Conservation (phyloP, 2,797 vertebrate species). For the Lithobates pipiens region DNA sequence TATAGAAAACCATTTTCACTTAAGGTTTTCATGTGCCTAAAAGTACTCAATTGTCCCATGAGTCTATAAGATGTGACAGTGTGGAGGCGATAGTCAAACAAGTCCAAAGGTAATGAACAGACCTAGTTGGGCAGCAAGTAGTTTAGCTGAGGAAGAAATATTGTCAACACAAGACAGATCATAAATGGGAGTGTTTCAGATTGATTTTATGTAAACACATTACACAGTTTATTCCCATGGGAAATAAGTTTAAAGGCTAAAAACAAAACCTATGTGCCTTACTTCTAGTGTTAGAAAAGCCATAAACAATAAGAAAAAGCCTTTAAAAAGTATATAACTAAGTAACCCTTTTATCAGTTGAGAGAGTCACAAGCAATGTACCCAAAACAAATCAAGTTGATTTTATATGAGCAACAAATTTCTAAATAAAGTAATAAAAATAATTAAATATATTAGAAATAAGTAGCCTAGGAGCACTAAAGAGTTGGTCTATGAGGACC, state of each 20-base stretch:
- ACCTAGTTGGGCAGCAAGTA: background rate
- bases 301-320: background rate
- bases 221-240: constrained; percentile 65
- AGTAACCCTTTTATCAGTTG: background rate
- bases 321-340: background rate
- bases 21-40: background rate
- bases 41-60: background rate
- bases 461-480: too few species aligned
- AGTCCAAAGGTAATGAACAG: background rate
- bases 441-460: background rate
- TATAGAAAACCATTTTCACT: background rate
- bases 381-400: background rate
- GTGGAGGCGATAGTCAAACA: background rate
- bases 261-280: constrained; percentile 67
- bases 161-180: background rate
- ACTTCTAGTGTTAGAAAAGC: constrained; percentile 32
- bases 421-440: background rate
- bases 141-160: background rate
- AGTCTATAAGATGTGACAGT: background rate
- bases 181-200: background rate
- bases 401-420: background rate
- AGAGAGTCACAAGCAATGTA: background rate
- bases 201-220: constrained; percentile 54
- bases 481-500: too few species aligned
- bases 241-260: constrained; percentile 55